These are phyloP conservation scores for Oreohelix idahoensis DNA, from an alignment of 1,140 invertebrate genomes.

Conservation along the genomic window DNA sequence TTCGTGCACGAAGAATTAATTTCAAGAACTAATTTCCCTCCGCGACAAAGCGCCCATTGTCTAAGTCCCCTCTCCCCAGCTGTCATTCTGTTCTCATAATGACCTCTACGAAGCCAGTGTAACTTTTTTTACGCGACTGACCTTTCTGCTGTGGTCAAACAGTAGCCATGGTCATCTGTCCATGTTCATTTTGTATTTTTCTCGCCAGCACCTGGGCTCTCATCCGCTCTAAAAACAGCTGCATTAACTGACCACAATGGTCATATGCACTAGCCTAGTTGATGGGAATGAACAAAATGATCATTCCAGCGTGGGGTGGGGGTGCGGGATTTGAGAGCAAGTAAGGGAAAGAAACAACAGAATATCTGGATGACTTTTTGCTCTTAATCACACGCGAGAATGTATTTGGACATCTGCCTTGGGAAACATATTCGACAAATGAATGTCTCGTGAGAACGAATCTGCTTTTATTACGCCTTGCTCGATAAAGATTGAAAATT, in stretches of 20 bases:
- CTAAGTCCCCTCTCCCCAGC: background rate
- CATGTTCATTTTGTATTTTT: slow-evolving; percentile 22
- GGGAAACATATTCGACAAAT: background rate
- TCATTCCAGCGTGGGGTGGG: slow-evolving; percentile 2
- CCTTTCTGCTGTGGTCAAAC: background rate
- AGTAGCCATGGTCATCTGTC: slow-evolving; percentile 14
- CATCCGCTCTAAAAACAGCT: slow-evolving; percentile 4
- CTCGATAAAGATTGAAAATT: too few relatives aligned
- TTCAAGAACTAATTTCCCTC: slow-evolving; percentile 5
- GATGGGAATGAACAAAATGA: background rate
- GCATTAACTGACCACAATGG: slow-evolving; percentile 28
- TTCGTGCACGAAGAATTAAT: background rate
- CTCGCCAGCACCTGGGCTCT: background rate
- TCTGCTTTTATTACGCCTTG: too few relatives aligned
- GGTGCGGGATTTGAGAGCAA: background rate
- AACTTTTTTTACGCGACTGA: background rate
- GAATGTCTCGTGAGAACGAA: too few relatives aligned
- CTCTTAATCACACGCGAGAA: background rate
- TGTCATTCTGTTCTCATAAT: background rate
- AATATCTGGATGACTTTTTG: background rate
- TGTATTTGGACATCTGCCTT: slow-evolving; percentile 28
- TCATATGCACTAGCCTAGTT: background rate
- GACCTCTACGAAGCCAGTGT: background rate
- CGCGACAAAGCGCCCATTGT: background rate
- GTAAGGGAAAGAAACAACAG: background rate